Conservation (phyloP, 2,113 vertebrate genomes). For the Perca flavescens region DNA sequence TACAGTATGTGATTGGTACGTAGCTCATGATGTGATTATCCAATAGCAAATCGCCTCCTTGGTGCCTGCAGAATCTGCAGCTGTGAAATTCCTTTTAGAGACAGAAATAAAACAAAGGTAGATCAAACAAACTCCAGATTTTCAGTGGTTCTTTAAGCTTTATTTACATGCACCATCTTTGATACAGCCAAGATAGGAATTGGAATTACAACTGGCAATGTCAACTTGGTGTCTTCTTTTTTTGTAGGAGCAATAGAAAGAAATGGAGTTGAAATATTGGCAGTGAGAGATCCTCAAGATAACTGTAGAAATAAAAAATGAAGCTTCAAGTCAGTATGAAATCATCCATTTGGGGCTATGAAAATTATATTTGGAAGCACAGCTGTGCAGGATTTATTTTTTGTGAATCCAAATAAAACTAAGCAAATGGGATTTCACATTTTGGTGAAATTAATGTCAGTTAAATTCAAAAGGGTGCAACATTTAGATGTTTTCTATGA, state of each 20-base stretch:
- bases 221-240: constrained; percentile 71
- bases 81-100: constrained; percentile 45
- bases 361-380: constrained; percentile 26
- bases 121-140: constrained; percentile 14
- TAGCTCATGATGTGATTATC: constrained; percentile 50
- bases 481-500: background rate
- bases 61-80: constrained; percentile 58
- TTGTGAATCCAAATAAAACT: background rate
- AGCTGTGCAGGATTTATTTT: background rate
- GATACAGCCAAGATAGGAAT: constrained; percentile 91
- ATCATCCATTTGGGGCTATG: constrained; percentile 12
- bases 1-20: constrained; percentile 77
- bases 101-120: constrained; percentile 24
- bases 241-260: constrained; percentile 70
- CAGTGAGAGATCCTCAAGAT: constrained; percentile 55
- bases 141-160: constrained; percentile 90
- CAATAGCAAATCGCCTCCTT: constrained; percentile 62
- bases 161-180: constrained; percentile 97
- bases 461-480: background rate
- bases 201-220: constrained; percentile 90
- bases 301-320: background rate
- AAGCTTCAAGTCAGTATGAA: constrained; percentile 19
- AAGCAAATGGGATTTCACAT: background rate
- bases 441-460: background rate
- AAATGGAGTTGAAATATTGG: constrained; percentile 52